Evolutionary conservation across 2,888 invertebrate species (phyloP), one percentile per base, ranked within the genome.

Genomic region (Craniophora ligustri): DNA sequence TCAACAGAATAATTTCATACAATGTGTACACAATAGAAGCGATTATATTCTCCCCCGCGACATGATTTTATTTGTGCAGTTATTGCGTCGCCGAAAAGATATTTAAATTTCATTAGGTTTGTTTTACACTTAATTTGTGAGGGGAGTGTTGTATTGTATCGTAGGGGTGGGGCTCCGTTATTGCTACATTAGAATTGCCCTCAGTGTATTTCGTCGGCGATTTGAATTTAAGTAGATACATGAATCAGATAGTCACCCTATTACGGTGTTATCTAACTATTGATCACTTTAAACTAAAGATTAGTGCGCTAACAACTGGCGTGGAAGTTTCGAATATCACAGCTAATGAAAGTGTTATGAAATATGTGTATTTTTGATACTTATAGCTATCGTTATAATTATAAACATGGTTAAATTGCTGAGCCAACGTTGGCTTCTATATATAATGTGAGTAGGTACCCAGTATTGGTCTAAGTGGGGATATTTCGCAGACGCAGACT

Each of bases 91-190:
- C 81, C 85, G 86, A 87, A 85, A 88, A 92, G 91, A 92, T 92
- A 92, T 93, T 92, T 92, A 92, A 92, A 93, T 93, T 92, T 91
- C 92, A 92, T 93, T 93, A 91, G 93, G 92, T 92, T 93, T 93
- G 92, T 93, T 93, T 93, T 93, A 92, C 93, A 93, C 92, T 93
- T 93, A 92, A 93, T 92, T 93, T 93, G 91, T 84, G 89, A 91
- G 89, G 92, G 92, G 91, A 79, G 83, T 84, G 82, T 79, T 81
- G 79, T 85, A 88, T 79, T 81, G 79, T 84, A 88, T 88, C 71
- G 85, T 72, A 78, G 84, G 92, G 91, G 91, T 87, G 91, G 91
- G 77, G 87, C 82, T 72, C 79, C 71, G 81, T 85, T 87, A 86
- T 86, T 85, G 85, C 85, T 80, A 78, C 81, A 84, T 86, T 88